A percentile compares a stretch with the other conserved stretches of the same genome.
phyloP scores from a whole-genome alignment of 2,888 invertebrate species.

The Drosophila multiciliata region DNA sequence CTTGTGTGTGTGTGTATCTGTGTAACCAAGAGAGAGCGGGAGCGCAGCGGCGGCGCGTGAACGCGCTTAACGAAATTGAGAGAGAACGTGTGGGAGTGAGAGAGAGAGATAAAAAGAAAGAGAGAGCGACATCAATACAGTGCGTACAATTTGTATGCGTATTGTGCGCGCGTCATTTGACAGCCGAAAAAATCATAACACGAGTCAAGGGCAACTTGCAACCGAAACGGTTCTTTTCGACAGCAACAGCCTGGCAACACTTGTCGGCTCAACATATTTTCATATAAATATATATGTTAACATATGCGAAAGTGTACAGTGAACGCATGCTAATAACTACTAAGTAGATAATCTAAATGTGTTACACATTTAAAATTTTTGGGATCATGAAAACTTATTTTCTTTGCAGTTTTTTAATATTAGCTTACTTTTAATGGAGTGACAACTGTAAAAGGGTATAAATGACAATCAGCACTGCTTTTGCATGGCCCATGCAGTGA shows the following conservation, averaged over 20 bases:
- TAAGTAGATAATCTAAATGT: neutral
- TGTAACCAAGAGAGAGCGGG: constrained; percentile 51
- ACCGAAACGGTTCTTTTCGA: constrained; percentile 8
- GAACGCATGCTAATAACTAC: neutral
- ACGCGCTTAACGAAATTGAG: constrained; percentile 2
- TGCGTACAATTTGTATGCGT: constrained; percentile 52
- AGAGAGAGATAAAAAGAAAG: neutral
- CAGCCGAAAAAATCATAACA: constrained; percentile 35
- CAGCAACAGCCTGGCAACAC: constrained; percentile 36
- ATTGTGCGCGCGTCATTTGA: constrained; percentile 9
- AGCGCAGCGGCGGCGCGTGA: constrained; percentile 25
- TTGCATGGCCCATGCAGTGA: neutral
- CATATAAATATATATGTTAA: neutral
- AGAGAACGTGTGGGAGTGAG: constrained; percentile 4
- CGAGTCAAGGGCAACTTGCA: constrained; percentile 28
- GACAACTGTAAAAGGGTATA: neutral
- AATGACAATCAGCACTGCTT: neutral
- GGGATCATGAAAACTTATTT: neutral
- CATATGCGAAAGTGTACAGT: neutral
- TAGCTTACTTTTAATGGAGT: neutral
- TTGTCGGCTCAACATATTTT: constrained; percentile 13
- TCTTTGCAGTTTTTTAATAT: neutral
- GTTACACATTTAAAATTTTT: neutral
- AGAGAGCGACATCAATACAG: constrained; percentile 31
- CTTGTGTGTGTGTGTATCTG: constrained; percentile 55